Evolutionary conservation across 2,113 vertebrate genomes (phyloP), one percentile per base, ranked within the genome.

Genomic region (Colius striatus): DNA sequence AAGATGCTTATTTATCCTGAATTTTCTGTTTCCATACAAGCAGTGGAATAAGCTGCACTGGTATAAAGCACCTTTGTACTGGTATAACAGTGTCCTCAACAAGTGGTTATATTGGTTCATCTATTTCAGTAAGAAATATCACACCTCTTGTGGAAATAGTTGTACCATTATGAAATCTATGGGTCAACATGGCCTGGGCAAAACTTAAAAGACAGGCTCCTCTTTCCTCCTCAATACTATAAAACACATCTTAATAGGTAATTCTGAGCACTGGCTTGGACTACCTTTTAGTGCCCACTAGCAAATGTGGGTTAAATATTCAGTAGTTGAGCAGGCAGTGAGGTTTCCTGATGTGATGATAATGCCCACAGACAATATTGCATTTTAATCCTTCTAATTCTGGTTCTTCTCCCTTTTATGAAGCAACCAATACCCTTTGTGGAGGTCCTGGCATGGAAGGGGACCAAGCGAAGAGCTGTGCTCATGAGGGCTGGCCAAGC

Each of bases 11-110:
- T 75, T 90, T 95, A 78, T 88, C 50, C 34, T 20, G 57, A 73
- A 62, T 74, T 86, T 63, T 85, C 68, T 80, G 65, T 84, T 93
- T 92, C 79, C n/a, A 86, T 80, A 68, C n/a, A 90, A 96, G 76
- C 50, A 75, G 60, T 21, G 0, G 0, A 94, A 76, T 73, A 70
- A 82, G 43, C 50, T 87, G 29, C 22, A n/a, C 8, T 18, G 36
- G 16, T 19, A 92, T 50, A 84, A 83, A 76, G 83, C 55, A 58
- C 16, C 3, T 5, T 51, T 94, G 75, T 88, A 55, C n/a, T 55
- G 36, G 43, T 45, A 51, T 29, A 80, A 77, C 58, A 68, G 45
- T 50, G 21, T 88, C n/a, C 36, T 51, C 63, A 80, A 1, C 10
- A 29, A 47, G 19, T 47, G 38, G 41, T 65, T 71, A 54, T 41